Evolutionary conservation across 2,888 invertebrate genomes (phyloP).

Genomic region (Dexiosoma caninum): DNA sequence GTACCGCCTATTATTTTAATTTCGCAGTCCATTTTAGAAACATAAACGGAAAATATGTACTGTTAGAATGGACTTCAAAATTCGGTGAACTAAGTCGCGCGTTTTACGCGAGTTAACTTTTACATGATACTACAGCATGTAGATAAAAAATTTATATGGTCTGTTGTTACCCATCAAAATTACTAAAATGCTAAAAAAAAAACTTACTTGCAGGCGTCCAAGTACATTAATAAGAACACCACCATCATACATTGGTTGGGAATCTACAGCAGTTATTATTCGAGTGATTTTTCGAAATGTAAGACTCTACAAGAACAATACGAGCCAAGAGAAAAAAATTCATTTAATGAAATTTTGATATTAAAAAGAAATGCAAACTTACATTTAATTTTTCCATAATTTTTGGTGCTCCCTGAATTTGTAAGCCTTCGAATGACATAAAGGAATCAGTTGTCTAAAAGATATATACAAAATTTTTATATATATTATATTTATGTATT

Average conservation of each 20-base stretch:
- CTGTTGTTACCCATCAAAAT: too few species aligned
- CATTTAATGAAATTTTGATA: background rate
- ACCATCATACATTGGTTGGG: conserved; percentile 98
- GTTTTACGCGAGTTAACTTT: too few species aligned
- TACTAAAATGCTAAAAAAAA: too few species aligned
- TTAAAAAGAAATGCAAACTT: conserved; percentile 74
- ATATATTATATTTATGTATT: too few species aligned
- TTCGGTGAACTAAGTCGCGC: too few species aligned
- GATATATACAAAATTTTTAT: too few species aligned
- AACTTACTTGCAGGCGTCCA: conserved; percentile 93
- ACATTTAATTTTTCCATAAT: conserved; percentile 97
- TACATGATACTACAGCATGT: too few species aligned
- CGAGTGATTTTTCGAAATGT: conserved; percentile 95
- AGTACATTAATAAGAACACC: conserved; percentile 97
- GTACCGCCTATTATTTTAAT: too few species aligned
- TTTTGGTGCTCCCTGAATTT: conserved; percentile 93
- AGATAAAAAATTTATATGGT: too few species aligned
- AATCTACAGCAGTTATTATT: conserved; percentile 94
- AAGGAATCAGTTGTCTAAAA: conserved; percentile 91
- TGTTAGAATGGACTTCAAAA: too few species aligned
- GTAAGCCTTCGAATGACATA: conserved; percentile 97
- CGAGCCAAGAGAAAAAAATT: background rate
- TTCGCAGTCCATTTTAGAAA: too few species aligned
- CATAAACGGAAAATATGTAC: too few species aligned
- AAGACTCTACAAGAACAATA: conserved; percentile 82